A percentile compares a stretch with the other conserved stretches of the same genome.
Evolutionary conservation across 2,797 vertebrate genomes (phyloP).

Genomic region (Carapus acus): DNA sequence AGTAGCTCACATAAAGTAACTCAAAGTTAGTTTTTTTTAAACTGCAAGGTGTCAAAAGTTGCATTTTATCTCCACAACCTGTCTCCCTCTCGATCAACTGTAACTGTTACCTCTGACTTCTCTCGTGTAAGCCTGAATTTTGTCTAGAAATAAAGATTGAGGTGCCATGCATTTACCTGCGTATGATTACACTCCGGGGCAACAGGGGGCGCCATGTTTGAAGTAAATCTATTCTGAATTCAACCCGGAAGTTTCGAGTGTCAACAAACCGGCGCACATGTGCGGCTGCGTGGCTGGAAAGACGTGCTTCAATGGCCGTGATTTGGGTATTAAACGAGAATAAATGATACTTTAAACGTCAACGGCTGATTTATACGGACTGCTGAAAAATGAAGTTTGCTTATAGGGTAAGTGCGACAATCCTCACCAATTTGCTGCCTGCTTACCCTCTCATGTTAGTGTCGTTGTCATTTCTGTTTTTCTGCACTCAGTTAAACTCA

Average conservation of each 20-base stretch:
- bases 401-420: slow-evolving; percentile 65
- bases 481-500: too few species aligned
- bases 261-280: slow-evolving; percentile 58
- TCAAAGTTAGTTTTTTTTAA: too few species aligned
- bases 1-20: too few species aligned
- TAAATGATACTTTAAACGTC: not conserved
- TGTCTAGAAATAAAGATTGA: slow-evolving; percentile 1
- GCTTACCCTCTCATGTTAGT: not conserved
- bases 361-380: not conserved
- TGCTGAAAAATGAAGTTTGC: slow-evolving; percentile 74
- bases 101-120: not conserved
- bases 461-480: not conserved
- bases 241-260: slow-evolving; percentile 40
- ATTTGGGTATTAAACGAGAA: not conserved
- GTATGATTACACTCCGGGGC: slow-evolving; percentile 11
- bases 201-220: slow-evolving; percentile 24
- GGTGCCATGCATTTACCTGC: not conserved
- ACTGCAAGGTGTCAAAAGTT: too few species aligned
- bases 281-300: not conserved
- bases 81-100: too few species aligned
- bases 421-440: not conserved
- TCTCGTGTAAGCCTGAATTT: not conserved
- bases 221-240: fast-evolving
- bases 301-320: not conserved
- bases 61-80: too few species aligned